These are phyloP conservation scores for Matsumyia berberina DNA, from an alignment of 2,888 invertebrate species.

Conservation along the genomic window DNA sequence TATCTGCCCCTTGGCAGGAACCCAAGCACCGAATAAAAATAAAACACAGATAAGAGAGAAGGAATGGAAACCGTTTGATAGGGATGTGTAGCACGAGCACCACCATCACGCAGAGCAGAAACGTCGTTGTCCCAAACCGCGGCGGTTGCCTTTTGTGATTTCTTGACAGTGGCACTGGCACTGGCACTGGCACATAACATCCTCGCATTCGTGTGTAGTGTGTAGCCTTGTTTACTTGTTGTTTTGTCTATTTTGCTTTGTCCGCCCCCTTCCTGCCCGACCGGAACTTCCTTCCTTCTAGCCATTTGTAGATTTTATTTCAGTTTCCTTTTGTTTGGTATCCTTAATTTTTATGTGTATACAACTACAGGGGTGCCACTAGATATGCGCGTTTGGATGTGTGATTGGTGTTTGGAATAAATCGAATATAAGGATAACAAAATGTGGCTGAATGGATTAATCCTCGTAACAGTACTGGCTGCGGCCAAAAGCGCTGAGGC, in stretches of 20 bases:
- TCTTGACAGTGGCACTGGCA: slow-evolving; percentile 61
- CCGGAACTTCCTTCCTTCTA: slow-evolving; percentile 13
- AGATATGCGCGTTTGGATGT: slow-evolving; percentile 75
- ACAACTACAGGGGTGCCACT: slow-evolving; percentile 51
- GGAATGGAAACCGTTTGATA: slow-evolving; percentile 46
- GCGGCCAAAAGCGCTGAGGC: slow-evolving; percentile 82
- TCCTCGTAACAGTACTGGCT: slow-evolving; percentile 81
- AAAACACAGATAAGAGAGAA: slow-evolving; percentile 36
- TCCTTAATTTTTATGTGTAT: slow-evolving; percentile 40
- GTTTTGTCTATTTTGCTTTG: slow-evolving; percentile 56
- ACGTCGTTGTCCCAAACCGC: slow-evolving; percentile 19
- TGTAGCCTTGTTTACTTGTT: slow-evolving; percentile 49
- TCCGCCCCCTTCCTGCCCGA: slow-evolving; percentile 2
- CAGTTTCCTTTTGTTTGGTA: slow-evolving; percentile 19
- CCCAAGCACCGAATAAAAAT: slow-evolving; percentile 59
- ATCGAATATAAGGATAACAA: slow-evolving; percentile 78
- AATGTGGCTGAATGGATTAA: slow-evolving; percentile 82
- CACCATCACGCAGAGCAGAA: slow-evolving; percentile 13
- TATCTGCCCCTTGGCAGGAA: slow-evolving; percentile 47
- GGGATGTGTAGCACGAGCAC: slow-evolving; percentile 33
- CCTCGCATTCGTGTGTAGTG: slow-evolving; percentile 8
- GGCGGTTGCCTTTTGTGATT: slow-evolving; percentile 65
- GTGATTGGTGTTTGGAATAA: slow-evolving; percentile 73
- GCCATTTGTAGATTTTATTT: slow-evolving; percentile 19
- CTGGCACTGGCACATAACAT: too few relatives aligned